These are phyloP conservation scores for Glaucopsyche alexis DNA, from an alignment of 2,888 invertebrate species.

Conservation along the genomic window DNA sequence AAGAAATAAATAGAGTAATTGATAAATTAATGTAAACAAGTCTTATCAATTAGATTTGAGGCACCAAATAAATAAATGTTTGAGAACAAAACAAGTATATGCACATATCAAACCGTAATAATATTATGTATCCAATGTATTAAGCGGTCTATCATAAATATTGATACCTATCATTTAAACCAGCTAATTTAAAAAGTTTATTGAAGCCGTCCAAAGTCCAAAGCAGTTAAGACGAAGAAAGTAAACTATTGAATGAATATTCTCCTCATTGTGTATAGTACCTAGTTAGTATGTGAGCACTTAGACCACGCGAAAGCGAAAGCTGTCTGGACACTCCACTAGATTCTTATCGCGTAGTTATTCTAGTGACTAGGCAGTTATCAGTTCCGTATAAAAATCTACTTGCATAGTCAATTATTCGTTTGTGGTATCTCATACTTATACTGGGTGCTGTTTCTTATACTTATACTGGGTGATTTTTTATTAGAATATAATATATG, in stretches of 20 bases:
- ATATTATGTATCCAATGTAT: no score
- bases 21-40: no score
- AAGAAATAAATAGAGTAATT: conserved; percentile 22
- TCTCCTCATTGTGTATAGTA: background rate
- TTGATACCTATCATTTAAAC: background rate
- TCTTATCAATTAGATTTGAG: background rate
- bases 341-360: conserved; percentile 20
- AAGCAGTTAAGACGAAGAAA: background rate
- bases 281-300: conserved; percentile 18
- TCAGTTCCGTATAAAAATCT: conserved; percentile 18
- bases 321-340: conserved; percentile 10
- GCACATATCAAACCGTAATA: background rate
- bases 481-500: no score
- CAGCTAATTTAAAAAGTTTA: background rate
- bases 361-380: conserved; percentile 21
- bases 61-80: background rate
- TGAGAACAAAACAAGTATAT: no score
- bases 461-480: no score
- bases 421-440: no score
- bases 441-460: no score
- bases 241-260: conserved; percentile 13
- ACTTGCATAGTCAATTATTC: conserved; percentile 9
- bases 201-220: background rate
- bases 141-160: background rate
- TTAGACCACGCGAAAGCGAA: conserved; percentile 24